phyloP scores from a whole-genome alignment of 1,140 invertebrate genomes.

The Hormaphis cornu region DNA sequence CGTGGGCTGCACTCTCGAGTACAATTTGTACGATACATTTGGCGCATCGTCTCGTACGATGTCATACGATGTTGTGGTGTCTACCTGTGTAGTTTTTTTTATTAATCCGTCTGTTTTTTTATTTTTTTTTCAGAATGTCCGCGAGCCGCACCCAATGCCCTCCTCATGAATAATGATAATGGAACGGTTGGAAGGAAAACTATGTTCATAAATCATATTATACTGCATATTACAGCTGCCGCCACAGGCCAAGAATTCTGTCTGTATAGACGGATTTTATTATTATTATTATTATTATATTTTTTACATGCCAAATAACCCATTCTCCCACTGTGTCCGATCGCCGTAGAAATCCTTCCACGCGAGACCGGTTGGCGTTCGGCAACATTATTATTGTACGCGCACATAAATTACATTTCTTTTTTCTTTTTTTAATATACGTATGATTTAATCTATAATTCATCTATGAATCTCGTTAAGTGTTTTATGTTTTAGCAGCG shows the following conservation, averaged over 20 bases:
- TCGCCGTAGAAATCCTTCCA: neutral
- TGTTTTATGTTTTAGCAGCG: too few relatives aligned
- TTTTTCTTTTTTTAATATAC: too few relatives aligned
- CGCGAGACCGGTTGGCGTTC: neutral
- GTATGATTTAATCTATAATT: too few relatives aligned
- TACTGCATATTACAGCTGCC: neutral
- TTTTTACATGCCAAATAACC: neutral
- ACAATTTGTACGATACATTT: neutral
- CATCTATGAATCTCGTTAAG: too few relatives aligned
- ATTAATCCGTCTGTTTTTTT: neutral
- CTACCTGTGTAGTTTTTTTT: neutral
- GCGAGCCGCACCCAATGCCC: conserved; percentile 27
- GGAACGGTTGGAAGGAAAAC: conserved; percentile 17
- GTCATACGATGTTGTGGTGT: neutral
- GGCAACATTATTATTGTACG: neutral
- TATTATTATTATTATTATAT: neutral
- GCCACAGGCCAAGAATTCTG: neutral
- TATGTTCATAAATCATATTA: conserved; percentile 27
- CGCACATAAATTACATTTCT: neutral
- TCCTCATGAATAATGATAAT: conserved; percentile 28
- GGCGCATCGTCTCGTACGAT: neutral
- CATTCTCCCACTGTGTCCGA: too few relatives aligned
- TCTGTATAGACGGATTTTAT: neutral
- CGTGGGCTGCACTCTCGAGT: too few relatives aligned
- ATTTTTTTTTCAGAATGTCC: conserved; percentile 22